Evolutionary conservation across 2,113 vertebrate genomes (phyloP), one percentile per base, ranked within the genome.

Genomic region (Glareola pratincola): DNA sequence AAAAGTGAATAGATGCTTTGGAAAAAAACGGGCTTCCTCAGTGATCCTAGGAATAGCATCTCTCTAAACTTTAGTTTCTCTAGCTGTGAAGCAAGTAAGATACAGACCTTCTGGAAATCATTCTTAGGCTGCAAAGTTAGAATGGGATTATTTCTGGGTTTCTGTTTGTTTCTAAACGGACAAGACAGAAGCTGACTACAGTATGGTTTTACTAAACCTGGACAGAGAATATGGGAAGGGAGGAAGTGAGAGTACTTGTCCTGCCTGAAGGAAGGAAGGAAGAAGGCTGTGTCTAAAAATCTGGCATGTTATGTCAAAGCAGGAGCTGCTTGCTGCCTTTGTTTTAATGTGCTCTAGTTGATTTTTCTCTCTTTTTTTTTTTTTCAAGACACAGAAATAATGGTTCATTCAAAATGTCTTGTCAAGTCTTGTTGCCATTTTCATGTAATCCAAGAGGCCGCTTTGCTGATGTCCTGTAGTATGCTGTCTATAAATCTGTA

Each of bases 11-110:
- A 24, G 23, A 67, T 59, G 7, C 29, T 51, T 63, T 63, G 37
- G 12, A 0, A 74, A 37, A 0, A 64, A 66, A 0, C 1, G 1
- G 3, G 5, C 32, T 60, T 85, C 22, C 37, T 78, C 56, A 41
- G 3, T 34, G 11, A 36, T 50, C 21, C 30, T 41, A 45, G 9
- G n/a, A 41, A 24, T 32, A 72, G 3, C 2, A 34, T 13, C 12
- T 82, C 20, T 39, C 20, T 68, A 27, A 89, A 62, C 5, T 57
- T 53, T 4, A 76, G 17, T 39, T 34, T 37, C 24, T 75, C 34
- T 48, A 73, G 14, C 23, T 90, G 36, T 21, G 47, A 81, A 85
- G 67, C 9, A 14, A 17, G 7, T 27, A 45, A 50, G 13, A 34
- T 27, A 16, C 7, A 78, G 41, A 21, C 14, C 7, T 85, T 24